A percentile compares a stretch with the other conserved stretches of the same genome.
Evolutionary conservation across 1,140 invertebrate species (phyloP).

Genomic region (Scaptomyza pallida): DNA sequence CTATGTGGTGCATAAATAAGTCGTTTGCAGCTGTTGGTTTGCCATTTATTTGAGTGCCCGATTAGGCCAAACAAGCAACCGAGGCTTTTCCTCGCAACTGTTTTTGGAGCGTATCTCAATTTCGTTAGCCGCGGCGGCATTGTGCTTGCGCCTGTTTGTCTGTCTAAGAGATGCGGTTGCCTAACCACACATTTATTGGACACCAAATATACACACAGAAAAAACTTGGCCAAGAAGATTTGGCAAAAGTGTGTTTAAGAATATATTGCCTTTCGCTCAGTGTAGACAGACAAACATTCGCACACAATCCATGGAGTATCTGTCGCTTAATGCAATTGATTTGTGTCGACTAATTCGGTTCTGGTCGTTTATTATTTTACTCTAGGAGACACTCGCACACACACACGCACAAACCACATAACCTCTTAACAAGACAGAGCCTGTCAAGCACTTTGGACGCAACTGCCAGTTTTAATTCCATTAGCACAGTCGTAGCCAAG

Average conservation of each 20-base stretch:
- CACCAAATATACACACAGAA: constrained; percentile 13
- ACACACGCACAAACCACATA: constrained; percentile 3
- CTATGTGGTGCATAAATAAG: constrained; percentile 64
- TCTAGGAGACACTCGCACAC: constrained; percentile 17
- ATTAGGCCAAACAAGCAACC: constrained; percentile 34
- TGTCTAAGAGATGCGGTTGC: constrained; percentile 25
- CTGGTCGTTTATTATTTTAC: constrained; percentile 54
- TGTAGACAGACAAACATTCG: constrained; percentile 30
- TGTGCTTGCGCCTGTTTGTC: too few relatives aligned
- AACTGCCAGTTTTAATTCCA: constrained; percentile 82
- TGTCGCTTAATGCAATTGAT: constrained; percentile 77
- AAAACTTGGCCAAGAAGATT: neutral
- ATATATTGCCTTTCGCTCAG: neutral
- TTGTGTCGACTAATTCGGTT: constrained; percentile 73
- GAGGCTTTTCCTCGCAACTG: constrained; percentile 39
- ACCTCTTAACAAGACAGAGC: constrained; percentile 38
- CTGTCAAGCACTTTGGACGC: constrained; percentile 64
- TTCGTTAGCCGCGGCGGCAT: constrained; percentile 37
- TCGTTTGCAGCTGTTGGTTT: constrained; percentile 74
- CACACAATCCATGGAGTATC: constrained; percentile 68
- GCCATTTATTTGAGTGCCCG: constrained; percentile 65
- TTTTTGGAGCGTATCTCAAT: constrained; percentile 54
- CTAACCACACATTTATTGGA: constrained; percentile 28
- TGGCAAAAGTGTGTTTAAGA: neutral
- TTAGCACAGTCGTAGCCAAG: constrained; percentile 44